A percentile compares a stretch with the other conserved stretches of the same genome.
Conservation (phyloP, 1,140 invertebrate genomes). For the Cotesia typhae region DNA sequence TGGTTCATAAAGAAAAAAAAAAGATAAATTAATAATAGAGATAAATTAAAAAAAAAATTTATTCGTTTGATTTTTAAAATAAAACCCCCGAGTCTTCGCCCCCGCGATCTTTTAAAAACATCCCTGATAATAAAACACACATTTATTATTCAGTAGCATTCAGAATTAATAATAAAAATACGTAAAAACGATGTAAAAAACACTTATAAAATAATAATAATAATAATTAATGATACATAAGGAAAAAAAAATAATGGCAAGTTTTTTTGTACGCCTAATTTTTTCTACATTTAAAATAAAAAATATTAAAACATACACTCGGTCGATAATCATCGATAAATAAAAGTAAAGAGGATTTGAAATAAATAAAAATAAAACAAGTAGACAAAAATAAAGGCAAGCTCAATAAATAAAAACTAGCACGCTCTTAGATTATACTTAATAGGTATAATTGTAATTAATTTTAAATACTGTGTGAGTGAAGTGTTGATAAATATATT, state of each 20-base stretch:
- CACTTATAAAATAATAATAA: constrained; percentile 6
- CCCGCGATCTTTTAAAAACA: constrained; percentile 8
- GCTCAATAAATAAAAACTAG: too few species aligned
- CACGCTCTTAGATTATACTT: not conserved
- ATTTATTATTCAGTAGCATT: not conserved
- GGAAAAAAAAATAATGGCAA: constrained; percentile 39
- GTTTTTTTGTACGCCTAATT: constrained; percentile 51
- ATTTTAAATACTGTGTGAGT: too few species aligned
- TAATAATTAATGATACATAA: constrained; percentile 27
- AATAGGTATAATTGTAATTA: not conserved
- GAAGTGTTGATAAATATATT: too few species aligned
- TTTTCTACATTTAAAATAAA: constrained; percentile 49
- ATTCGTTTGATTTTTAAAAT: too few species aligned
- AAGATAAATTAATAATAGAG: too few species aligned
- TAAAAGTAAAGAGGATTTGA: constrained; percentile 1
- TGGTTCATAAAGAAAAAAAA: too few species aligned
- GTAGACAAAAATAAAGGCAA: not conserved
- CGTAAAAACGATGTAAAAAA: constrained; percentile 11
- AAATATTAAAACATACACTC: constrained; percentile 15
- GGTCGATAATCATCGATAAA: too few species aligned
- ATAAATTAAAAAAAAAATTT: too few species aligned
- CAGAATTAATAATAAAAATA: not conserved
- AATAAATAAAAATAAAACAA: constrained; percentile 3
- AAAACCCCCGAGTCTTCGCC: too few species aligned
- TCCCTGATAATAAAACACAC: too few species aligned